Evolutionary conservation across 2,797 vertebrate genomes (phyloP).

Genomic region (Myripristis jacobus): DNA sequence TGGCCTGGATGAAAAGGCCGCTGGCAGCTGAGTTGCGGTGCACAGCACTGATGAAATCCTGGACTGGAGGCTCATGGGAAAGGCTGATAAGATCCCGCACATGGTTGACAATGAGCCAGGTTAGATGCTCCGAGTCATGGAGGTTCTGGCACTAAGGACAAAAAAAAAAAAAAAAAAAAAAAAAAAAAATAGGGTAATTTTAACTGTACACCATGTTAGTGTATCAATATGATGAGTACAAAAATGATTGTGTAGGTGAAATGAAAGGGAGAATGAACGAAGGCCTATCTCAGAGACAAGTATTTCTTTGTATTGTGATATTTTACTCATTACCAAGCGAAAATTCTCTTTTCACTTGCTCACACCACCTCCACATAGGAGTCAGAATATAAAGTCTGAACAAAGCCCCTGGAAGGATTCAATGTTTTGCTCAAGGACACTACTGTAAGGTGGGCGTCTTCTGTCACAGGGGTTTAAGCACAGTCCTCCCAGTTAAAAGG

Average conservation of each 20-base stretch:
- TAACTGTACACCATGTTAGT: background rate
- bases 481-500: too few species aligned
- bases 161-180: background rate
- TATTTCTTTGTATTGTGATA: too few species aligned
- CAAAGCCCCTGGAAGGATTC: too few species aligned
- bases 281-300: too few species aligned
- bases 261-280: background rate
- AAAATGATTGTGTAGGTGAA: background rate
- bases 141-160: constrained; percentile 95
- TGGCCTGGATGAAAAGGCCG: constrained; percentile 98
- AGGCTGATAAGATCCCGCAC: constrained; percentile 95
- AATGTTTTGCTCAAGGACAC: too few species aligned
- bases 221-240: background rate
- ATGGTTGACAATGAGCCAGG: constrained; percentile 98
- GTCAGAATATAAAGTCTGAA: too few species aligned
- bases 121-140: constrained; percentile 97
- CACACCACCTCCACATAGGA: too few species aligned
- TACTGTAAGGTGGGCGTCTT: too few species aligned
- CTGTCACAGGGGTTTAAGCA: too few species aligned
- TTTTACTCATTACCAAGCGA: too few species aligned
- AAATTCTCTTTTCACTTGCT: too few species aligned
- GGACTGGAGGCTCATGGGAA: constrained; percentile 96
- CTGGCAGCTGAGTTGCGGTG: constrained; percentile 98
- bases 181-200: too few species aligned
- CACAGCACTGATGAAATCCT: constrained; percentile 97